phyloP scores from a whole-genome alignment of 1,140 invertebrate species.

The Leptinotarsa undecemlineata region DNA sequence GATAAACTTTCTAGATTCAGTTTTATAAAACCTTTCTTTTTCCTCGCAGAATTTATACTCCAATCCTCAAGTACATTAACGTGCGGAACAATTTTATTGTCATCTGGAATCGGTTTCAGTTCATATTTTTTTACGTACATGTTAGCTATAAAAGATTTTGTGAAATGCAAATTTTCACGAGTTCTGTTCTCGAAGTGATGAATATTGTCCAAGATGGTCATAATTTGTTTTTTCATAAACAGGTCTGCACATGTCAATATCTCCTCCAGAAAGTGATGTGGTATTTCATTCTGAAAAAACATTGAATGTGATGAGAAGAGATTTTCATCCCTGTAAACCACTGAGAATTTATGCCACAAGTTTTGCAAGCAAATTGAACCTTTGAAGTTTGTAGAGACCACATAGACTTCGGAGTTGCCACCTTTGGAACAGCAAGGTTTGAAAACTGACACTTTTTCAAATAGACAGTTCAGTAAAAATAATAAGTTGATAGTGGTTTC shows the following conservation, averaged over 20 bases:
- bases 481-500: slow-evolving; percentile 76
- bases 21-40: slow-evolving; percentile 1
- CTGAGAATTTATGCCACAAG: slow-evolving; percentile 58
- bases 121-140: slow-evolving; percentile 41
- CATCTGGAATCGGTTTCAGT: slow-evolving; percentile 35
- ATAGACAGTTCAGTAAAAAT: slow-evolving; percentile 78
- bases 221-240: slow-evolving; percentile 69
- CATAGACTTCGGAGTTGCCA: slow-evolving; percentile 93
- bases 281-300: slow-evolving; percentile 66
- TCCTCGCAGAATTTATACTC: slow-evolving; percentile 9
- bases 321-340: slow-evolving; percentile 57
- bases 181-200: slow-evolving; percentile 61
- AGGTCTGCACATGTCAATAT: slow-evolving; percentile 65
- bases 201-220: slow-evolving; percentile 68
- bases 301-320: slow-evolving; percentile 55
- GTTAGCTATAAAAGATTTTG: slow-evolving; percentile 41
- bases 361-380: slow-evolving; percentile 55
- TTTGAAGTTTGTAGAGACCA: slow-evolving; percentile 74
- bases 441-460: slow-evolving; percentile 72
- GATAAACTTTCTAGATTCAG: slow-evolving; percentile 25
- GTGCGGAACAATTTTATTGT: slow-evolving; percentile 31
- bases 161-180: slow-evolving; percentile 39
- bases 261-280: slow-evolving; percentile 69
- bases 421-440: slow-evolving; percentile 91
- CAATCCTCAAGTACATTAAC: slow-evolving; percentile 27